A percentile compares a stretch with the other conserved stretches of the same genome.
phyloP scores from a whole-genome alignment of 1,140 invertebrate species.

The Ceratitis capitata region DNA sequence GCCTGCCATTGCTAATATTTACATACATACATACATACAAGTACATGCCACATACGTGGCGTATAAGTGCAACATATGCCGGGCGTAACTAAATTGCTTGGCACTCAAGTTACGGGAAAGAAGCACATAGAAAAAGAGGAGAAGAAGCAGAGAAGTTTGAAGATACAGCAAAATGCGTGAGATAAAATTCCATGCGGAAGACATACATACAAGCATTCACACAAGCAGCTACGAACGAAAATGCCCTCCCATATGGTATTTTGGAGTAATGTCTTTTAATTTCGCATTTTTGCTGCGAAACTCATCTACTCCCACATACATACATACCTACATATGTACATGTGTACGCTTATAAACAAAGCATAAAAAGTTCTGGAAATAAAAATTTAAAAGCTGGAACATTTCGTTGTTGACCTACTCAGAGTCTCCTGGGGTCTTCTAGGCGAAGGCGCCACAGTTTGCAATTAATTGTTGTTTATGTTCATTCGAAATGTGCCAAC shows the following conservation, averaged over 20 bases:
- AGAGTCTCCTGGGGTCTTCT: background rate
- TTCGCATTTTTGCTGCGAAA: too few species aligned
- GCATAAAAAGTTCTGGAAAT: too few species aligned
- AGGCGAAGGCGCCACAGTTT: too few species aligned
- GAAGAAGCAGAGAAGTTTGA: background rate
- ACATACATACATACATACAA: too few species aligned
- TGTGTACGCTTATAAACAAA: background rate
- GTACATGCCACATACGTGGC: background rate
- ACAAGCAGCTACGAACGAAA: too few species aligned
- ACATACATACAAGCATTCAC: background rate
- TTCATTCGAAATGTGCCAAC: background rate
- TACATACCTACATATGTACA: background rate
- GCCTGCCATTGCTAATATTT: too few species aligned
- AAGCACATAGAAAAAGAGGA: too few species aligned
- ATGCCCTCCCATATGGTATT: background rate
- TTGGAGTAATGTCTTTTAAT: too few species aligned
- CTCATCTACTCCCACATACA: background rate
- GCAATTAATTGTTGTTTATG: background rate
- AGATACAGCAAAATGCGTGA: background rate
- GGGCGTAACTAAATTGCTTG: background rate
- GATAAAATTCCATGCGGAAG: background rate
- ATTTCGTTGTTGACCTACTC: background rate
- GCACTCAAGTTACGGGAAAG: background rate
- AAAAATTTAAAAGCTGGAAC: background rate
- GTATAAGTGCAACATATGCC: background rate